Evolutionary conservation across 2,888 invertebrate genomes (phyloP).

Genomic region (Elysia crispata): DNA sequence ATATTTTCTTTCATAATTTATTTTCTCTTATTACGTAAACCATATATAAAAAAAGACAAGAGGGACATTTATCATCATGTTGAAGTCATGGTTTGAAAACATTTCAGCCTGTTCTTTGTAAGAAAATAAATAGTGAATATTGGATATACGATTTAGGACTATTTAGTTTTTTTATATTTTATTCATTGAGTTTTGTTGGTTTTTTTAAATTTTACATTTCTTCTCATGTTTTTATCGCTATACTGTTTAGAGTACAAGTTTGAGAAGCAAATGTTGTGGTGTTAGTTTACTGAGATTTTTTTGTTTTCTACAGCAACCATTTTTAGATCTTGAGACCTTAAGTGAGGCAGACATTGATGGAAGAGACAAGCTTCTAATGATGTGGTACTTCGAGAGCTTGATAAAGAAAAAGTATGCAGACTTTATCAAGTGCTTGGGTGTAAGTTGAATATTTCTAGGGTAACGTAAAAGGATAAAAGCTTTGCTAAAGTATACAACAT

Average conservation of each 20-base stretch:
- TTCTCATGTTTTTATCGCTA: background rate
- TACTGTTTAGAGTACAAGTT: background rate
- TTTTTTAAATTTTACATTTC: background rate
- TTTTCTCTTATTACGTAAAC: too few relatives aligned
- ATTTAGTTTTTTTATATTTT: too few relatives aligned
- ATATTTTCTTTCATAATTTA: too few relatives aligned
- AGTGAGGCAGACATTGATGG: conserved; percentile 81
- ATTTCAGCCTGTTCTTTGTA: too few relatives aligned
- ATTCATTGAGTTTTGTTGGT: too few relatives aligned
- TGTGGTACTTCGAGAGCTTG: conserved; percentile 94
- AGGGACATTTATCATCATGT: too few relatives aligned
- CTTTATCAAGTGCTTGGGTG: conserved; percentile 86
- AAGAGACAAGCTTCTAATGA: conserved; percentile 73
- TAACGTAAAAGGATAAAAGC: too few relatives aligned
- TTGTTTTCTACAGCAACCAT: conserved; percentile 72
- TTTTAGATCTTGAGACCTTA: conserved; percentile 75
- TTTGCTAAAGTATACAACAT: background rate
- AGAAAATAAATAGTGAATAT: too few relatives aligned
- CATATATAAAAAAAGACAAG: too few relatives aligned
- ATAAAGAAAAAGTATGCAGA: conserved; percentile 86
- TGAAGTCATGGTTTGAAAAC: too few relatives aligned
- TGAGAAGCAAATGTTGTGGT: too few relatives aligned
- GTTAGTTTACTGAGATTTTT: conserved; percentile 1
- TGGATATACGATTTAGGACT: too few relatives aligned
- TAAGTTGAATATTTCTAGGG: conserved; percentile 44